Evolutionary conservation across 2,888 invertebrate genomes (phyloP).

Genomic region (Drosophila rubida): DNA sequence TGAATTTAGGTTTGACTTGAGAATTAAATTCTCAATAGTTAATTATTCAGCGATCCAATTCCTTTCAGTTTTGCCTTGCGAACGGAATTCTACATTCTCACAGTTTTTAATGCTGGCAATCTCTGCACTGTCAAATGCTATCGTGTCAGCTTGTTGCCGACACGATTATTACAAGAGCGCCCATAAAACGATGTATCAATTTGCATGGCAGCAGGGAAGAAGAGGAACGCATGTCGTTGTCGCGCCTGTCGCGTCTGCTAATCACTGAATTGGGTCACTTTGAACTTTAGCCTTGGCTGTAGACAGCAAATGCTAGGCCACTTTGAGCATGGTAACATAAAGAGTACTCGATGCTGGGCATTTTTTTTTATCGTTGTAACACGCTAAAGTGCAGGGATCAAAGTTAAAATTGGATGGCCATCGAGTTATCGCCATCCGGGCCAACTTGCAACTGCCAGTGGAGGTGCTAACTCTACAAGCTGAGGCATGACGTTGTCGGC

Average conservation of each 20-base stretch:
- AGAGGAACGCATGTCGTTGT: conserved; percentile 37
- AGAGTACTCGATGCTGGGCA: conserved; percentile 30
- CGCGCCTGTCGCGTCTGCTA: conserved; percentile 29
- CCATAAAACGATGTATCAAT: conserved; percentile 57
- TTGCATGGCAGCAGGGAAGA: conserved; percentile 67
- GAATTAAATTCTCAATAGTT: too few species aligned
- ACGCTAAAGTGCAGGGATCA: conserved; percentile 79
- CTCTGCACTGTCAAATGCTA: background rate
- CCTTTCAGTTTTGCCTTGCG: background rate
- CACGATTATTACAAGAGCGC: conserved; percentile 5
- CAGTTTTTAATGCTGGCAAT: background rate
- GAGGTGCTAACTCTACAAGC: conserved; percentile 80
- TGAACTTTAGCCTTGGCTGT: conserved; percentile 76
- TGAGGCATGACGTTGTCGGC: conserved; percentile 65
- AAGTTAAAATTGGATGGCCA: conserved; percentile 69
- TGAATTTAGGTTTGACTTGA: background rate
- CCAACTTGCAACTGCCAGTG: conserved; percentile 43
- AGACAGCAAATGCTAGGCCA: conserved; percentile 35
- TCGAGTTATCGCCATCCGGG: conserved; percentile 60
- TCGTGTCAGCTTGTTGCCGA: background rate
- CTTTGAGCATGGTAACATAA: conserved; percentile 28
- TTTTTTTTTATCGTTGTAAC: conserved; percentile 74
- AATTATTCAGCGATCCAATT: background rate
- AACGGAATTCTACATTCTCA: background rate
- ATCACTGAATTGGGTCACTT: conserved; percentile 78